These are phyloP conservation scores for Spialia ferax DNA, from an alignment of 2,888 invertebrate species.

Conservation along the genomic window DNA sequence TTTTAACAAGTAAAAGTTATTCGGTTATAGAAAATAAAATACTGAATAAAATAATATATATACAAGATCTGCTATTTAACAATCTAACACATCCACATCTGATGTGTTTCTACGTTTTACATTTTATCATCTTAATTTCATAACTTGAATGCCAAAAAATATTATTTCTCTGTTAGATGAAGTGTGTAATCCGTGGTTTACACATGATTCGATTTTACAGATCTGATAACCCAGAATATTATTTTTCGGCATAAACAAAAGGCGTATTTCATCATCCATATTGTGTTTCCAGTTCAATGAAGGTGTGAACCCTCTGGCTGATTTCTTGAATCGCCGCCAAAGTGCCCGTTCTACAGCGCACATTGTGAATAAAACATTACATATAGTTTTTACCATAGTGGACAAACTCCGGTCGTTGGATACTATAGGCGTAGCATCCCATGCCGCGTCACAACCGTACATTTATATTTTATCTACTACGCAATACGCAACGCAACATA, in stretches of 20 bases:
- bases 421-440: conserved; percentile 26
- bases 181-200: conserved; percentile 23
- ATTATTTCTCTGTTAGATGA: conserved; percentile 14
- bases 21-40: background rate
- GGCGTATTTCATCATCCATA: conserved; percentile 22
- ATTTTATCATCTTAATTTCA: background rate
- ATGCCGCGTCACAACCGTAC: conserved; percentile 8
- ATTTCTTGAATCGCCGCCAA: conserved; percentile 75
- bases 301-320: conserved; percentile 54
- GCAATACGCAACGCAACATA: conserved; percentile 35
- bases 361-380: conserved; percentile 59
- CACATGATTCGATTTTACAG: conserved; percentile 35
- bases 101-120: too few relatives aligned
- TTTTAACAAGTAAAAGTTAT: background rate
- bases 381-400: conserved; percentile 45
- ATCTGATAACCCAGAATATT: conserved; percentile 23
- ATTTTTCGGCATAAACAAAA: conserved; percentile 26
- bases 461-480: conserved; percentile 29
- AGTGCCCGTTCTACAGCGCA: conserved; percentile 62
- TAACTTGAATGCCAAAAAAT: background rate
- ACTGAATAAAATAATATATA: too few relatives aligned
- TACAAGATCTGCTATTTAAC: too few relatives aligned
- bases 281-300: conserved; percentile 45
- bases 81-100: too few relatives aligned
- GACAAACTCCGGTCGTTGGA: conserved; percentile 43